Conservation (phyloP, 2,888 invertebrate species). For the Drosophila affinis region DNA sequence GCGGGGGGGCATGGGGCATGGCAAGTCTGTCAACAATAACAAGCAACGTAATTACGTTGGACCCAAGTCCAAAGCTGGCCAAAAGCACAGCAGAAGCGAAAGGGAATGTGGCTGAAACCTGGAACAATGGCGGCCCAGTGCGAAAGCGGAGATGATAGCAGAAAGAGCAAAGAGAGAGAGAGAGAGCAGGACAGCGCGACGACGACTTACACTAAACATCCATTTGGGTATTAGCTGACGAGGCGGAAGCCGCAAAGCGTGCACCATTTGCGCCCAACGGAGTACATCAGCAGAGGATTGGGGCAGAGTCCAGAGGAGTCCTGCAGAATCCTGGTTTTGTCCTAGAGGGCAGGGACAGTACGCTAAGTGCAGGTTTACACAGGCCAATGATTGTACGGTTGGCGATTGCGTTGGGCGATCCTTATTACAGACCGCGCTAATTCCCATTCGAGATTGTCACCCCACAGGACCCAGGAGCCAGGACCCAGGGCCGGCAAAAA, state of each 20-base stretch:
- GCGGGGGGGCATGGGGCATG: conserved; percentile 33
- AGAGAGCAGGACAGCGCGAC: conserved; percentile 17
- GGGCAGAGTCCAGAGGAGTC: conserved; percentile 10
- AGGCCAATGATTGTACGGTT: conserved; percentile 77
- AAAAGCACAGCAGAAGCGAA: conserved; percentile 32
- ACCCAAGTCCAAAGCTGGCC: conserved; percentile 48
- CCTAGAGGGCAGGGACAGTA: too few relatives aligned
- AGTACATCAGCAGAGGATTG: conserved; percentile 43
- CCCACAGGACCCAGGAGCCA: conserved; percentile 15
- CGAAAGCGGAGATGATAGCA: conserved; percentile 46
- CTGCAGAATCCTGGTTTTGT: conserved; percentile 2
- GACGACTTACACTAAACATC: conserved; percentile 78
- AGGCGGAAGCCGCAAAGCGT: conserved; percentile 73
- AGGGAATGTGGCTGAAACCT: conserved; percentile 27
- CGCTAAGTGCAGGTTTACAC: conserved; percentile 81
- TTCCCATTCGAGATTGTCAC: conserved; percentile 76
- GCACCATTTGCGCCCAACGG: conserved; percentile 75
- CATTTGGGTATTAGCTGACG: conserved; percentile 77
- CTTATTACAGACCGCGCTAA: conserved; percentile 79
- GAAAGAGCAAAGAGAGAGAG: conserved; percentile 10
- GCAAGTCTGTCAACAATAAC: conserved; percentile 70
- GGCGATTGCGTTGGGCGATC: conserved; percentile 65
- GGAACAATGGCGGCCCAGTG: conserved; percentile 31
- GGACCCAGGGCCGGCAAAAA: conserved; percentile 24
- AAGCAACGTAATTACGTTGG: conserved; percentile 70